These are phyloP conservation scores for Catocala nupta DNA, from an alignment of 2,888 invertebrate genomes.

Conservation along the genomic window DNA sequence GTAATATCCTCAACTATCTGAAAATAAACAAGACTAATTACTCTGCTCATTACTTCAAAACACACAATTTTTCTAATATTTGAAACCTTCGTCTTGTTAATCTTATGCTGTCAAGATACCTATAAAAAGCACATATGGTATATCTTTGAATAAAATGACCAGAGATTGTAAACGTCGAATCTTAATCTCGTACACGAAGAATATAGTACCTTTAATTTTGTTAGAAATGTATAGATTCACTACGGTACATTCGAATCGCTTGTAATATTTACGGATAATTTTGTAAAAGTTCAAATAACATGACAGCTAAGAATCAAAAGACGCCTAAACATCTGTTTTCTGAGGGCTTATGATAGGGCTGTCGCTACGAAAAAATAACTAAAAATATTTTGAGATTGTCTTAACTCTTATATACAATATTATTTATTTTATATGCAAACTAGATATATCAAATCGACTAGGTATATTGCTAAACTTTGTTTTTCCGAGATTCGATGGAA, in stretches of 20 bases:
- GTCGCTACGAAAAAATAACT: not conserved
- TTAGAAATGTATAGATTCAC: conserved; percentile 14
- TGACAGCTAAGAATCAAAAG: conserved; percentile 31
- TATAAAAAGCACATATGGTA: not conserved
- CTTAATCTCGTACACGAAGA: conserved; percentile 11
- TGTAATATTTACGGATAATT: conserved; percentile 31
- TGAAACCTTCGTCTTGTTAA: too few relatives aligned
- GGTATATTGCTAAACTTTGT: too few relatives aligned
- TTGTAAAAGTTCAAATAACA: conserved; percentile 41
- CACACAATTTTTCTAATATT: too few relatives aligned
- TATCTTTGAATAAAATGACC: conserved; percentile 4
- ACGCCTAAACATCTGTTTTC: conserved; percentile 29
- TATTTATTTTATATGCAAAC: too few relatives aligned
- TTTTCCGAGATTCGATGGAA: too few relatives aligned
- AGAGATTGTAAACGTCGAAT: conserved; percentile 17
- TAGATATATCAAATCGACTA: too few relatives aligned
- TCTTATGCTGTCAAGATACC: too few relatives aligned
- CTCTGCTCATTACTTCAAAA: too few relatives aligned
- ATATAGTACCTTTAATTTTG: conserved; percentile 20
- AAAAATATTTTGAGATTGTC: not conserved
- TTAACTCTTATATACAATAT: not conserved
- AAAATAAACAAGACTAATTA: too few relatives aligned
- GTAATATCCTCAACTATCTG: too few relatives aligned
- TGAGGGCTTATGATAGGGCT: conserved; percentile 24
- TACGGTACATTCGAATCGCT: conserved; percentile 12